Evolutionary conservation across 2,888 invertebrate species (phyloP).

Genomic region (Catotricha subobsoleta): DNA sequence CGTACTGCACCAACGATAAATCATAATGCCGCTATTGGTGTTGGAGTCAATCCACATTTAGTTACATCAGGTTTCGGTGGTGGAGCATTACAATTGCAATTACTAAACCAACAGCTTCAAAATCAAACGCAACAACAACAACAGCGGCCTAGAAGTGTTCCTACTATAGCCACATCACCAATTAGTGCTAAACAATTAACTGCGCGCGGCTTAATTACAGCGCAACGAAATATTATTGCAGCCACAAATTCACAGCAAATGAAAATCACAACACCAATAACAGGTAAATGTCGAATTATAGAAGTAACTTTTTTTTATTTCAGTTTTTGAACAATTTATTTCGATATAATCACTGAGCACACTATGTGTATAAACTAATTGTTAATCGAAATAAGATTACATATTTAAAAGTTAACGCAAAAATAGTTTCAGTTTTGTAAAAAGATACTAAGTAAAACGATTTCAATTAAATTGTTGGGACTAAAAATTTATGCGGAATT

Average conservation of each 20-base stretch:
- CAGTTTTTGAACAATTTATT: no score
- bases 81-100: background rate
- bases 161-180: constrained; percentile 25
- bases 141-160: constrained; percentile 19
- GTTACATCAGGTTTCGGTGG: constrained; percentile 8
- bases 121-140: background rate
- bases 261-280: constrained; percentile 24
- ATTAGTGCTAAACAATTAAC: constrained; percentile 17
- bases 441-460: no score
- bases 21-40: no score
- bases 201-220: constrained; percentile 7
- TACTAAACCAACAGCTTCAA: constrained; percentile 1
- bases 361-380: no score
- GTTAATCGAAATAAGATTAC: no score
- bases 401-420: no score
- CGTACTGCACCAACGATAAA: constrained; percentile 20
- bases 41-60: constrained; percentile 10
- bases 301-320: no score
- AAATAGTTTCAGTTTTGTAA: no score
- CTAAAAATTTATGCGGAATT: no score
- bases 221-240: constrained; percentile 24
- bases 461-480: no score
- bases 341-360: no score
- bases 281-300: constrained; percentile 17
- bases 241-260: constrained; percentile 17